Evolutionary conservation across 2,888 invertebrate genomes (phyloP).

Genomic region (Tuberolachnus salignus): DNA sequence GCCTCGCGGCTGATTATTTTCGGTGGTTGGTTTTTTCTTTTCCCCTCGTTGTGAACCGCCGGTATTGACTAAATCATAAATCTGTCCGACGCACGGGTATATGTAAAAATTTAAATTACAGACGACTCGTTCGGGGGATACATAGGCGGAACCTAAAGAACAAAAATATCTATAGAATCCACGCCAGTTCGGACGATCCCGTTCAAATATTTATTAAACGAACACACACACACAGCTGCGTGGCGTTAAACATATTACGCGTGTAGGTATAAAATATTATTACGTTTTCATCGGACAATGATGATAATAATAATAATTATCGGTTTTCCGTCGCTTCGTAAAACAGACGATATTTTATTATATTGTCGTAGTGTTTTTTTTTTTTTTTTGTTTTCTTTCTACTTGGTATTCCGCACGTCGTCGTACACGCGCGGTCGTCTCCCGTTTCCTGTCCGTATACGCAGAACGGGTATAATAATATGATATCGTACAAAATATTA

Average conservation of each 20-base stretch:
- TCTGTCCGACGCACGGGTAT: neutral
- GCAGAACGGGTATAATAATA: neutral
- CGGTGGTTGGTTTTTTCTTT: constrained; percentile 13
- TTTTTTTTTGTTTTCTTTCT: no score
- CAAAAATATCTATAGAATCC: no score
- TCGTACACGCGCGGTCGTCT: neutral
- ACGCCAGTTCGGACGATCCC: no score
- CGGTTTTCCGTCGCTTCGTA: constrained; percentile 26
- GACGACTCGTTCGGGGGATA: neutral
- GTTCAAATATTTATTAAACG: no score
- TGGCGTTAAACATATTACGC: neutral
- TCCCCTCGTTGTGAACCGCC: neutral
- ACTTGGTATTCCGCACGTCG: constrained; percentile 39
- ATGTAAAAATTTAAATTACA: constrained; percentile 2
- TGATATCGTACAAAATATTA: neutral
- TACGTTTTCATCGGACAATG: neutral
- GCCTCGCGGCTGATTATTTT: neutral
- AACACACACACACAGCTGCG: no score
- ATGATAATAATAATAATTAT: constrained; percentile 1
- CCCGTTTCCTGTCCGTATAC: constrained; percentile 30
- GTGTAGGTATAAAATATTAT: neutral
- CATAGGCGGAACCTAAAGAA: no score
- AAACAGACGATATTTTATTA: neutral
- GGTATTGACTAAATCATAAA: constrained; percentile 31
- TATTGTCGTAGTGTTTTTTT: no score